Evolutionary conservation across 2,113 vertebrate genomes (phyloP).

Genomic region (Toxotes chatareus): DNA sequence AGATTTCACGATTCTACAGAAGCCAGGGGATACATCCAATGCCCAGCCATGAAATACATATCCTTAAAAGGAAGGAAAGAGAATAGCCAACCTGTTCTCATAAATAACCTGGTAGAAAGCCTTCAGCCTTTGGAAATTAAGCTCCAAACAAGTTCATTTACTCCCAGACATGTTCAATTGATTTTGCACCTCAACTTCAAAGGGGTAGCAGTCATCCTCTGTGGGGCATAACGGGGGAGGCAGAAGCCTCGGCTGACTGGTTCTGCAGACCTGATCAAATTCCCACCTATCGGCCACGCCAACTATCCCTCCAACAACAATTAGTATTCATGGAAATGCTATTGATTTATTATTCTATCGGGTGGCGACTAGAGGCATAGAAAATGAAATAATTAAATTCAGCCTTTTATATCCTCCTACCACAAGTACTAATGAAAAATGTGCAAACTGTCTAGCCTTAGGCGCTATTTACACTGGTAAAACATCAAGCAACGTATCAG

Average conservation of each 20-base stretch:
- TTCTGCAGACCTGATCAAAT: conserved; percentile 72
- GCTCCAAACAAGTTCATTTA: conserved; percentile 81
- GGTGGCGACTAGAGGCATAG: conserved; percentile 54
- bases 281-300: conserved; percentile 54
- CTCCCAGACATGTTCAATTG: conserved; percentile 81
- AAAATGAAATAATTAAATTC: conserved; percentile 62
- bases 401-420: conserved; percentile 47
- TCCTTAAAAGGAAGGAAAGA: conserved; percentile 23
- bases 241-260: conserved; percentile 55
- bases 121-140: conserved; percentile 75
- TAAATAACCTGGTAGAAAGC: conserved; percentile 67
- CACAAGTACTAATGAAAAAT: conserved; percentile 53
- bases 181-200: conserved; percentile 83
- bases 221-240: conserved; percentile 51
- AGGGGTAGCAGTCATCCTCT: conserved; percentile 61
- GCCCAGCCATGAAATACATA: conserved; percentile 27
- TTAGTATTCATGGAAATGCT: conserved; percentile 79
- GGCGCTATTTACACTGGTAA: conserved; percentile 58
- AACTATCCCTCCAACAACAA: conserved; percentile 71
- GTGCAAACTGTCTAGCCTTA: conserved; percentile 48
- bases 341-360: conserved; percentile 70
- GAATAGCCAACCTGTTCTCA: conserved; percentile 59
- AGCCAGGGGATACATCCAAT: conserved; percentile 30
- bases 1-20: conserved; percentile 3
- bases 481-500: conserved; percentile 49